Base-by-base conservation (phyloP, 2,797 vertebrate genomes). In the Danio albolineatus region DNA sequence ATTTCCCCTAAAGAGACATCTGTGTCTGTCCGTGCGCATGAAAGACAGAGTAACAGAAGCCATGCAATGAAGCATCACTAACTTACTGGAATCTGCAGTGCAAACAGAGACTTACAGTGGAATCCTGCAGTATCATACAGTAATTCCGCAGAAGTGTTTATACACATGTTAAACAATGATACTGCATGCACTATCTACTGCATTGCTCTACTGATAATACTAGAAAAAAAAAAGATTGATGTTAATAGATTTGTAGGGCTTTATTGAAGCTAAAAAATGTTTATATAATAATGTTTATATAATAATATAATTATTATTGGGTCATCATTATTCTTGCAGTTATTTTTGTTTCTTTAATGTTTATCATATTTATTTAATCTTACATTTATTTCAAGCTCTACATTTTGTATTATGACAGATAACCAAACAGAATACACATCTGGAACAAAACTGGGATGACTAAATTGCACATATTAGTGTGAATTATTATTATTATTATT, bases 41-140 rank as follows among this genome's bases (percentile, higher is more conserved):
- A 49, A 38, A 60, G 49, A 53, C 1, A 49, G 43, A 60, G n/a
- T 51, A 76, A 76, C 65, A 79, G 16, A 67, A 64, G 41, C 56
- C 39, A 44, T 67, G 75, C 54, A 78, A 13, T 44, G 51, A 44
- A 19, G 57, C 49, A 38, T 78, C 48, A 72, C 64, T 78, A 78
- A 84, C 62, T 59, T 51, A 62, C 44, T 72, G 77, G 77, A 75
- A 76, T 82, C 54, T 71, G 14, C 46, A 70, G 48, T 28, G 62
- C 28, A 82, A 84, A 85, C 79, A 83, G 16, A 17, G 54, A 44
- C 4, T 5, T 74, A 38, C 43, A 46, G 56, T 73, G 57, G 36
- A 51, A 39, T 19, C 28, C 39, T 61, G 13, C 13, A 69, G 2
- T 13, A 39, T 10, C 2, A 16, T 49, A 64, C 7, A 56, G 53